These are phyloP conservation scores for Babyrousa celebensis DNA, from an alignment of 2,797 vertebrate genomes.

Conservation along the genomic window DNA sequence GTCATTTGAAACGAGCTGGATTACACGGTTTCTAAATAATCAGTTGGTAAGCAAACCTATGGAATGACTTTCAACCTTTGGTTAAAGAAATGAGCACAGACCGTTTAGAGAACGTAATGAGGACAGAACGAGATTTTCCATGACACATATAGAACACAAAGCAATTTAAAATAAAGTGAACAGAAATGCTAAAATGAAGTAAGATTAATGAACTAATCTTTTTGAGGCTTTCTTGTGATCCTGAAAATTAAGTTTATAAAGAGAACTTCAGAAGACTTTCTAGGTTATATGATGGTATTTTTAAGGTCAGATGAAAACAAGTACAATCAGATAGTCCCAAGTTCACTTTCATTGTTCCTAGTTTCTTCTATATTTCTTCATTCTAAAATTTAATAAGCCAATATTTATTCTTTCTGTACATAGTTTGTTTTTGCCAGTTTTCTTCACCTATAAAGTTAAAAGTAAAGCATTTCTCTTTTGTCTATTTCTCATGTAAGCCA, in stretches of 20 bases:
- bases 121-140: not conserved
- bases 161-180: constrained; percentile 51
- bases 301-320: constrained; percentile 50
- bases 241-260: constrained; percentile 29
- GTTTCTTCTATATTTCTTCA: constrained; percentile 45
- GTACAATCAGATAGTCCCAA: not conserved
- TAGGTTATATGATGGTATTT: constrained; percentile 14
- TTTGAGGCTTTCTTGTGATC: constrained; percentile 53
- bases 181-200: not conserved
- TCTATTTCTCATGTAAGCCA: not conserved
- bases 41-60: constrained; percentile 69
- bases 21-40: constrained; percentile 79
- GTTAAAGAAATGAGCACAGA: constrained; percentile 55
- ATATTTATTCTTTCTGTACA: not conserved
- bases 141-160: constrained; percentile 56
- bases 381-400: constrained; percentile 31
- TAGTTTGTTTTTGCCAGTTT: not conserved
- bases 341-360: not conserved
- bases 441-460: constrained; percentile 1
- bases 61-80: constrained; percentile 66
- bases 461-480: not conserved
- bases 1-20: constrained; percentile 76
- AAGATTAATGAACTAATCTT: constrained; percentile 58
- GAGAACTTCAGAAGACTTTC: constrained; percentile 38
- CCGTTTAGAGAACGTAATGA: not conserved